These are phyloP conservation scores for Tenualosa ilisha DNA, from an alignment of 2,797 vertebrate species.

Conservation along the genomic window DNA sequence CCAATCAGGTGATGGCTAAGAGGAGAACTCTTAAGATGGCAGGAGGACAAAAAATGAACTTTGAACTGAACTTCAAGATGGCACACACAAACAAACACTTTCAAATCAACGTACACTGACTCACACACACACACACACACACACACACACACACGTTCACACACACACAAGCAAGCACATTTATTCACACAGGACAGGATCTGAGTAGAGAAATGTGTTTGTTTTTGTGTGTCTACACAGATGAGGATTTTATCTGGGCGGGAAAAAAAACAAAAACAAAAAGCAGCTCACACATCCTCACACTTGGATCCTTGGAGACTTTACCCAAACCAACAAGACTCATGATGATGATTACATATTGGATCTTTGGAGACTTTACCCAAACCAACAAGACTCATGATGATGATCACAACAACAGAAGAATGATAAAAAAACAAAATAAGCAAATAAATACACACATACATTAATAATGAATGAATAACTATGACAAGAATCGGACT, in stretches of 20 bases:
- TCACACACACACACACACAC: neutral
- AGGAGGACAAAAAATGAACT: constrained; percentile 11
- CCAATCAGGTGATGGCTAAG: constrained; percentile 20
- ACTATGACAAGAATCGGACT: neutral
- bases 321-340: constrained; percentile 23
- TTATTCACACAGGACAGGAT: neutral
- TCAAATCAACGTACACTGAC: neutral
- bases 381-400: constrained; percentile 20
- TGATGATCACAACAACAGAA: constrained; percentile 14
- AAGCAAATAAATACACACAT: constrained; percentile 25
- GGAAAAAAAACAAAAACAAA: constrained; percentile 5
- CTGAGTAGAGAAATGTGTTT: constrained; percentile 12
- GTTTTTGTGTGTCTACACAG: constrained; percentile 5
- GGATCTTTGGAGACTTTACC: constrained; percentile 23
- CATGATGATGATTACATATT: constrained; percentile 11
- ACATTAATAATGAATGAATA: constrained; percentile 17
- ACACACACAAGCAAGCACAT: neutral
- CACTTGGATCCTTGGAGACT: constrained; percentile 21
- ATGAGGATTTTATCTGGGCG: neutral
- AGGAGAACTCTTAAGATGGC: neutral
- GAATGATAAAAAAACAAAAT: constrained; percentile 5
- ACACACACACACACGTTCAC: constrained; percentile 4
- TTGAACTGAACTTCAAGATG: constrained; percentile 15
- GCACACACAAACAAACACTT: constrained; percentile 19
- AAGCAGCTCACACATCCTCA: constrained; percentile 10